Conservation (phyloP, 2,797 vertebrate species). For the Gouania willdenowi region DNA sequence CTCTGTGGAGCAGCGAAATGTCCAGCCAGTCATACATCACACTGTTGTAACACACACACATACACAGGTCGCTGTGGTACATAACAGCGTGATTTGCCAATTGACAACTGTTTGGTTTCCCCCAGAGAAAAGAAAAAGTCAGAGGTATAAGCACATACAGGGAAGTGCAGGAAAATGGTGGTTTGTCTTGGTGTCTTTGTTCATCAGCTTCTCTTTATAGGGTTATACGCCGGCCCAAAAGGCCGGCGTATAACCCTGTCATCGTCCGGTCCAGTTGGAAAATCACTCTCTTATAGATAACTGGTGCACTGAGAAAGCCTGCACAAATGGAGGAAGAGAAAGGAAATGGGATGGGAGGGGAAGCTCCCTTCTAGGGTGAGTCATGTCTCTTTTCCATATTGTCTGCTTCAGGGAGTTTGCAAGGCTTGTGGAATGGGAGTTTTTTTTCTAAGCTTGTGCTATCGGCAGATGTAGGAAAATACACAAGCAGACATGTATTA, state of each 20-base stretch:
- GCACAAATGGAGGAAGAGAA: constrained; percentile 7
- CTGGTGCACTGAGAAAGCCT: constrained; percentile 15
- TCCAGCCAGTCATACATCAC: too few species aligned
- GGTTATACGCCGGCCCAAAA: too few species aligned
- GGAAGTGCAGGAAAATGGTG: constrained; percentile 31
- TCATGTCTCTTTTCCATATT: constrained; percentile 38
- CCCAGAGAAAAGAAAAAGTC: constrained; percentile 12
- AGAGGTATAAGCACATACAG: constrained; percentile 20
- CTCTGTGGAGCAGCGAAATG: too few species aligned
- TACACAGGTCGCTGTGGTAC: too few species aligned
- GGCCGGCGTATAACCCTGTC: constrained; percentile 62
- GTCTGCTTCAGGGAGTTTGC: constrained; percentile 31
- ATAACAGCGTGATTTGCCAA: too few species aligned
- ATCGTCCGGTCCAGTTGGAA: constrained; percentile 47
- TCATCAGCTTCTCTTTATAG: constrained; percentile 69
- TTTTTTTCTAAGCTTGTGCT: constrained; percentile 36
- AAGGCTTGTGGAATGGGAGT: constrained; percentile 40
- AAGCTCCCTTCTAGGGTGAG: constrained; percentile 47
- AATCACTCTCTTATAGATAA: constrained; percentile 48
- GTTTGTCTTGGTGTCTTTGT: constrained; percentile 47
- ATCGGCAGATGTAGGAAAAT: constrained; percentile 13
- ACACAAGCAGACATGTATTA: constrained; percentile 8
- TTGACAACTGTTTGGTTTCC: too few species aligned
- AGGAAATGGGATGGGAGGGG: constrained; percentile 25
- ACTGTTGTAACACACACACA: too few species aligned